phyloP scores from a whole-genome alignment of 2,797 vertebrate genomes.

The Poeciliopsis infans region DNA sequence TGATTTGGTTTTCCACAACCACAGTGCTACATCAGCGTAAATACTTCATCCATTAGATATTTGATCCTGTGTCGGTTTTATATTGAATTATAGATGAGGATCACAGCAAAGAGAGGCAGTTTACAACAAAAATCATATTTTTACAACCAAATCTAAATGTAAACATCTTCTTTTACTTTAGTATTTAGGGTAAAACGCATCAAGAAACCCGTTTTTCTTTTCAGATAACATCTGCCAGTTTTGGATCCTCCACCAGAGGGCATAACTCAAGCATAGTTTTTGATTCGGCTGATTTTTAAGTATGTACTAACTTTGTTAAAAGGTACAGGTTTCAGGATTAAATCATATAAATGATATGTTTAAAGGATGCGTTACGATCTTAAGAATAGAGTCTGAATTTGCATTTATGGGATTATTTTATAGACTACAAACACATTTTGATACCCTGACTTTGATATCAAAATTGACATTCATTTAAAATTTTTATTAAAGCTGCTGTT shows the following conservation, averaged over 20 bases:
- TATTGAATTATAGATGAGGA: neutral
- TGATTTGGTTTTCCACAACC: neutral
- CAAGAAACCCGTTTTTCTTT: neutral
- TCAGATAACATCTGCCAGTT: neutral
- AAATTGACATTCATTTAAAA: neutral
- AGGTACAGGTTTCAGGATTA: neutral
- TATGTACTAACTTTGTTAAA: neutral
- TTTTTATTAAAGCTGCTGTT: neutral
- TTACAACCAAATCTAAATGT: neutral
- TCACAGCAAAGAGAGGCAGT: neutral
- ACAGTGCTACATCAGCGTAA: neutral
- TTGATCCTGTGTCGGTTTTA: neutral
- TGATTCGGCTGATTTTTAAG: neutral
- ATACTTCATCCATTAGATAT: neutral
- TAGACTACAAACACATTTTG: neutral
- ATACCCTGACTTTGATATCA: neutral
- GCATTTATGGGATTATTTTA: neutral
- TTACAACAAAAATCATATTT: neutral
- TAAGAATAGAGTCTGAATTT: neutral
- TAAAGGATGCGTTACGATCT: neutral
- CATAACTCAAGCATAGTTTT: neutral
- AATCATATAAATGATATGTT: neutral
- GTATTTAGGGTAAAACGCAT: neutral
- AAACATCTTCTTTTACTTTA: neutral
- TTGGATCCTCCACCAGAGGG: neutral